phyloP scores from a whole-genome alignment of 2,888 invertebrate genomes.

The Scaptomyza reducta region DNA sequence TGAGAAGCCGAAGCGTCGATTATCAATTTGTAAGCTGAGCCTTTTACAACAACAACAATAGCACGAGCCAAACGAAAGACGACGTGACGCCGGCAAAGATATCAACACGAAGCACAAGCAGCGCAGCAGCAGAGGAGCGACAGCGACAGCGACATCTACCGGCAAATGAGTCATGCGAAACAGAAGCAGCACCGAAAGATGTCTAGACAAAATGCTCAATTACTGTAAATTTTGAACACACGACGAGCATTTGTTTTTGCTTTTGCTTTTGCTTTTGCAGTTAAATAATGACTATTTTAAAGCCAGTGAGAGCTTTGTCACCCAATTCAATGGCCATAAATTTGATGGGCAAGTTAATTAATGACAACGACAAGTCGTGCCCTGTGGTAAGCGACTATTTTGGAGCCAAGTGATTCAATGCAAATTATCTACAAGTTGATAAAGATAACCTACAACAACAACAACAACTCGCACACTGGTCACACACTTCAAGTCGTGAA shows the following conservation, averaged over 20 bases:
- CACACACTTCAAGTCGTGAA: conserved; percentile 1
- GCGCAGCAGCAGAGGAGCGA: no score
- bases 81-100: conserved; percentile 2
- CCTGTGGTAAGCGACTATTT: conserved; percentile 61
- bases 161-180: conserved; percentile 54
- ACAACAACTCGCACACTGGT: background rate
- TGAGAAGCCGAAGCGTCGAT: background rate
- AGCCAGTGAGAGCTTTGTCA: conserved; percentile 19
- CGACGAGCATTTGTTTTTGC: no score
- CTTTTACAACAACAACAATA: background rate
- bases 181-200: conserved; percentile 4
- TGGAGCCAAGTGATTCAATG: conserved; percentile 49
- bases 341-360: conserved; percentile 13
- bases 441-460: conserved; percentile 6
- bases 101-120: background rate
- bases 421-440: conserved; percentile 27
- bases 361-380: conserved; percentile 18
- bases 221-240: conserved; percentile 4
- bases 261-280: no score
- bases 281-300: conserved; percentile 21
- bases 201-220: conserved; percentile 10
- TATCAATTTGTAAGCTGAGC: conserved; percentile 4
- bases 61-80: conserved; percentile 24
- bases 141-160: conserved; percentile 42
- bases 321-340: conserved; percentile 7